Base-by-base conservation (phyloP, 2,888 invertebrate species). In the Ypsolopha scabrella region DNA sequence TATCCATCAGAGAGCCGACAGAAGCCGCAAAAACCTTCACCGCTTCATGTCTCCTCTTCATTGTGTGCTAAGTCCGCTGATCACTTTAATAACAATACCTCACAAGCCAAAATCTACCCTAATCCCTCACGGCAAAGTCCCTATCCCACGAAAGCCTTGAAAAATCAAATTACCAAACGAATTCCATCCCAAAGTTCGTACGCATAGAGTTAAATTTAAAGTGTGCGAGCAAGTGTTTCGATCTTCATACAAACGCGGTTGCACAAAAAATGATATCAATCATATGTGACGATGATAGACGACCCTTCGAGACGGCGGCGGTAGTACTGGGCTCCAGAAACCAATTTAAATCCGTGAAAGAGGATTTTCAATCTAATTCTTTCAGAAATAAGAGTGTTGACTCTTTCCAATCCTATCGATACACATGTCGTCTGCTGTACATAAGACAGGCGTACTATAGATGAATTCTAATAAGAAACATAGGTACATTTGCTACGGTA, bases 271-370 rank as follows among this genome's bases (percentile, higher is more conserved):
- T 75, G 68, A 68, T 77, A 81, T 81, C 80, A 80, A 81, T 81
- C 81, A 81, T 80, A 65, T 63, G 64, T 71, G 79, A 79, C 74
- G 72, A 78, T 80, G 80, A 81, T 76, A 66, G 67, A 81, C 60
- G 64, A 63, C 56, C 49, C 53, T 55, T 48, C 51, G 58, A 58
- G 58, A 60, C 56, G 57, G 10, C 39, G 6, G n/a, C 39, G 6
- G n/a, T 11, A 6, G 57, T 24, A 47, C 51, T 50, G 47, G 57
- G 54, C 53, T 24, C 24, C 24, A 24, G 24, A 24, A 24, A 24
- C 24, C 24, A 24, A 24, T 24, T 24, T 24, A 24, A 24, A 24
- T 4, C 4, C 24, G 2, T 24, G 24, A 24, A 4, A 24, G 24
- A 24, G 24, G 24, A 24, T 24, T 24, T 24, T 24, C 24, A 24